A percentile compares a stretch with the other conserved stretches of the same genome.
phyloP scores from a whole-genome alignment of 2,797 vertebrate species.

The Phylloscopus collybita region DNA sequence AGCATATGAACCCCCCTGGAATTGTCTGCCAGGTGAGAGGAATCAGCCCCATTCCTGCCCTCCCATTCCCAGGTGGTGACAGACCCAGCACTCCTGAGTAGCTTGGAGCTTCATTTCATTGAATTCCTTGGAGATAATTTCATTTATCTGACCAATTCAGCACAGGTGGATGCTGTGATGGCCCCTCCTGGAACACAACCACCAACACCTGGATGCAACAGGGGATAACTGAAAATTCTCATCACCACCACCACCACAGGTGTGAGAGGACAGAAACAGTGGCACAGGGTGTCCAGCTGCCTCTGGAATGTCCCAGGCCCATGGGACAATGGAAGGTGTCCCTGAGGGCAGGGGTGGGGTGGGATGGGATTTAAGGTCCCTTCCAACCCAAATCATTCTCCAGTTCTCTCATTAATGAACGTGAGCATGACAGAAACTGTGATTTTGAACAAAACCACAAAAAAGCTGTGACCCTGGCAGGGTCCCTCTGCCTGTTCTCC shows the following conservation, averaged over 20 bases:
- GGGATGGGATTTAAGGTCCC: neutral
- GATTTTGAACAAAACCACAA: neutral
- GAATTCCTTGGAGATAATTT: neutral
- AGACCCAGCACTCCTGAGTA: accelerated
- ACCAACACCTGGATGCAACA: accelerated
- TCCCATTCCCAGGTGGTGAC: neutral
- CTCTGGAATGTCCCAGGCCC: neutral
- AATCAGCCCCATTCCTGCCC: neutral
- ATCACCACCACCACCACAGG: neutral
- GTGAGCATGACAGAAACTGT: accelerated
- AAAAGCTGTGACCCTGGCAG: accelerated
- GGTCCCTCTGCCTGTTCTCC: too few relatives aligned
- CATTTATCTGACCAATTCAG: neutral
- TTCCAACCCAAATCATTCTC: neutral
- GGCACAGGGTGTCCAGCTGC: neutral
- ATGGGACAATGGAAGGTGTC: neutral
- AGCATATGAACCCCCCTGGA: neutral
- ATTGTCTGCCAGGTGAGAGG: neutral
- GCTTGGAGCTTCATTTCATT: neutral
- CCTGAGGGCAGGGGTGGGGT: neutral
- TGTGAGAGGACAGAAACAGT: neutral
- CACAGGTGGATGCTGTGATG: neutral
- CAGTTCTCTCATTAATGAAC: too few relatives aligned
- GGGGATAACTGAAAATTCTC: neutral
- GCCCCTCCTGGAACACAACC: neutral